A percentile compares a stretch with the other conserved stretches of the same genome.
These are phyloP conservation scores for Paradoxurus hermaphroditus DNA, from an alignment of 2,113 vertebrate species.

Conservation along the genomic window DNA sequence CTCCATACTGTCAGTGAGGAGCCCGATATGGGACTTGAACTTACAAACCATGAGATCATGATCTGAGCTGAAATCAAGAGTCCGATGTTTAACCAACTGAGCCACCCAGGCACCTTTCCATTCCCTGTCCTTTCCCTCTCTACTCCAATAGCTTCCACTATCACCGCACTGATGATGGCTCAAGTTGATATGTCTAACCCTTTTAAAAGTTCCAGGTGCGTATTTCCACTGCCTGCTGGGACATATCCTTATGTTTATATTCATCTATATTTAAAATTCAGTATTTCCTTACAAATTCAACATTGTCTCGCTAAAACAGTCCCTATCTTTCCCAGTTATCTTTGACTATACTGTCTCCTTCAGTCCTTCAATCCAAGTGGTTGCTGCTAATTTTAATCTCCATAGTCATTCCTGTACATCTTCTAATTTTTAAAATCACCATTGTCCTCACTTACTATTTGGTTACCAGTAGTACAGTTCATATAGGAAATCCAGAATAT, in stretches of 20 bases:
- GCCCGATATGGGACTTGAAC: too few species aligned
- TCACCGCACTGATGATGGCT: not conserved
- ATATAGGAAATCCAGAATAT: not conserved
- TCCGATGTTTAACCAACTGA: too few species aligned
- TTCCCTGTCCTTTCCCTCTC: not conserved
- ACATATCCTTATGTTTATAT: not conserved
- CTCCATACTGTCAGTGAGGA: too few species aligned
- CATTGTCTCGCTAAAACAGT: not conserved
- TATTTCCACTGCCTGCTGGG: not conserved
- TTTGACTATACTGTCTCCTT: not conserved
- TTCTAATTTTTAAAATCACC: not conserved
- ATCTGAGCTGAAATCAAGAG: too few species aligned
- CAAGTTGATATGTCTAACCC: not conserved
- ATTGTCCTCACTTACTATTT: not conserved
- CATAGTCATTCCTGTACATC: not conserved
- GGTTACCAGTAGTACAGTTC: not conserved
- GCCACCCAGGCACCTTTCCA: too few species aligned
- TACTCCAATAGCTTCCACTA: not conserved
- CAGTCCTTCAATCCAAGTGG: not conserved
- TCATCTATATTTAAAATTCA: not conserved
- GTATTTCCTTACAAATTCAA: not conserved
- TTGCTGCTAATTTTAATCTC: not conserved
- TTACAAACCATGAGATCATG: too few species aligned
- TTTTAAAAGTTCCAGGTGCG: not conserved
- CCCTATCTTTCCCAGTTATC: not conserved